phyloP scores from a whole-genome alignment of 1,140 invertebrate genomes.

The Nasonia vitripennis region DNA sequence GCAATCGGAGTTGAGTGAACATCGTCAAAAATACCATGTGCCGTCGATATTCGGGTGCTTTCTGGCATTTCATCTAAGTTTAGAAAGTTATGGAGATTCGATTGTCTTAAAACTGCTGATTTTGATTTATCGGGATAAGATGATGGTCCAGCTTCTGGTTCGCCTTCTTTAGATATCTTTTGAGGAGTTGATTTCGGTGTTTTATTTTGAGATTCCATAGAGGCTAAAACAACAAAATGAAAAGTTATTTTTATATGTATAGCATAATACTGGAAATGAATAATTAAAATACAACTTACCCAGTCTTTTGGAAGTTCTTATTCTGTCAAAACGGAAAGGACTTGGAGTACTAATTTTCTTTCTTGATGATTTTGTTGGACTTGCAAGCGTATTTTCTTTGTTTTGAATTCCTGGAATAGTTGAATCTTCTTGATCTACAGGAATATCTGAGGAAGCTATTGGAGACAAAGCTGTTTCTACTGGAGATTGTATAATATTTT shows the following conservation, averaged over 20 bases:
- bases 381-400: conserved; percentile 29
- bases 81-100: conserved; percentile 64
- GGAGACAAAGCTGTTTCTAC: background rate
- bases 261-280: background rate
- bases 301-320: conserved; percentile 27
- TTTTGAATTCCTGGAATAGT: background rate
- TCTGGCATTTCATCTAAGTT: conserved; percentile 62
- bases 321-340: conserved; percentile 47
- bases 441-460: background rate
- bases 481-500: conserved; percentile 16
- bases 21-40: conserved; percentile 65
- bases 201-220: conserved; percentile 35
- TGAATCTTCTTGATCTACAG: conserved; percentile 3
- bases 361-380: conserved; percentile 29
- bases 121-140: conserved; percentile 52
- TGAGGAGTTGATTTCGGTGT: conserved; percentile 18
- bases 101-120: conserved; percentile 56
- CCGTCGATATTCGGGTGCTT: conserved; percentile 57
- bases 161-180: conserved; percentile 19
- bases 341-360: conserved; percentile 39
- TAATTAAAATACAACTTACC: background rate
- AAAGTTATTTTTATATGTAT: background rate
- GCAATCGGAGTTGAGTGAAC: conserved; percentile 56
- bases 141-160: conserved; percentile 57
- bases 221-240: conserved; percentile 15